phyloP scores from a whole-genome alignment of 2,797 vertebrate species.

The Sebastiscus albofasciatus region DNA sequence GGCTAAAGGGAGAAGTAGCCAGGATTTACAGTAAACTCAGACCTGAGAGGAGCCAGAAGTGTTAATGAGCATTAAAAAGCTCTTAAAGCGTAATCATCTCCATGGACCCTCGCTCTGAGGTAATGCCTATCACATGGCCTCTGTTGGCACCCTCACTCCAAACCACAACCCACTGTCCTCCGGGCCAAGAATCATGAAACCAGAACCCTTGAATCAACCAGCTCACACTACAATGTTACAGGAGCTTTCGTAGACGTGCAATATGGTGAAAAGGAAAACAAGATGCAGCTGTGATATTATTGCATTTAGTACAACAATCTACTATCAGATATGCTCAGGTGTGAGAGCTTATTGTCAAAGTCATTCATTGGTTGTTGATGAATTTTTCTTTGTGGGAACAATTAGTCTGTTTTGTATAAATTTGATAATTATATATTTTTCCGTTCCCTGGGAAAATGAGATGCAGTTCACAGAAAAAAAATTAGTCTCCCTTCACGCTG shows the following conservation, averaged over 20 bases:
- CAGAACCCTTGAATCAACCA: constrained; percentile 35
- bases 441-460: constrained; percentile 42
- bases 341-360: not conserved
- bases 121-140: constrained; percentile 79
- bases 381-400: constrained; percentile 34
- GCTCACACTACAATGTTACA: constrained; percentile 14
- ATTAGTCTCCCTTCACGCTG: not conserved
- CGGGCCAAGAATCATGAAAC: constrained; percentile 56
- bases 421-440: constrained; percentile 43
- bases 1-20: constrained; percentile 33
- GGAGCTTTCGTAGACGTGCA: not conserved
- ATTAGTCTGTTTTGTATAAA: constrained; percentile 39
- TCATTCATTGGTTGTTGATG: constrained; percentile 12
- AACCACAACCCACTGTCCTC: constrained; percentile 51
- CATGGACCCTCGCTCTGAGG: constrained; percentile 78
- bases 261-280: not conserved
- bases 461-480: constrained; percentile 15
- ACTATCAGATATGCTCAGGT: not conserved
- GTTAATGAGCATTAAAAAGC: constrained; percentile 88
- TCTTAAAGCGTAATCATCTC: constrained; percentile 83
- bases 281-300: constrained; percentile 1
- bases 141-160: constrained; percentile 34
- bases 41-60: constrained; percentile 81
- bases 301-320: not conserved
- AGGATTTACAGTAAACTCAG: constrained; percentile 55